Percentiles rank a stretch among this genome's conserved stretches.
These are phyloP conservation scores for Lochmaea capreae DNA, from an alignment of 2,888 invertebrate species.

Conservation along the genomic window DNA sequence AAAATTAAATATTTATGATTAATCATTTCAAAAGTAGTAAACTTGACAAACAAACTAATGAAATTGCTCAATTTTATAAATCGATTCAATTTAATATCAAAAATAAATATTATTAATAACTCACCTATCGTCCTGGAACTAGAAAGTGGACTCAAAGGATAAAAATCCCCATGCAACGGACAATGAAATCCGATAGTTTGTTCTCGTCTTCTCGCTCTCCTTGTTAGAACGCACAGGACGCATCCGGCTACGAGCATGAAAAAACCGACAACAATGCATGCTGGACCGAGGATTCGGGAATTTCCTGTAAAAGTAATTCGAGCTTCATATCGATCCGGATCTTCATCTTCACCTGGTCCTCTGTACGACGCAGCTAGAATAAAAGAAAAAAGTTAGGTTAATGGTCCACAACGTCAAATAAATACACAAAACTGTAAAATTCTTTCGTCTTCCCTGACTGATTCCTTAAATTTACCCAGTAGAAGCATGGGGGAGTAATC, in stretches of 20 bases:
- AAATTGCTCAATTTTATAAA: too few species aligned
- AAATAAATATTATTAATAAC: slow-evolving; percentile 27
- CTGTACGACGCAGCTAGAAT: slow-evolving; percentile 78
- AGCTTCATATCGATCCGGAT: slow-evolving; percentile 77
- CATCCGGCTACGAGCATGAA: slow-evolving; percentile 77
- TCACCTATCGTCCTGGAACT: slow-evolving; percentile 63
- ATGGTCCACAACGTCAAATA: too few species aligned
- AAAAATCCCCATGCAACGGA: slow-evolving; percentile 82
- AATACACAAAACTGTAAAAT: too few species aligned
- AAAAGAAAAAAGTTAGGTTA: slow-evolving; percentile 2
- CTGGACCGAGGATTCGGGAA: slow-evolving; percentile 78
- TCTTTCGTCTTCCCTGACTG: too few species aligned
- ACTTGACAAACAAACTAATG: too few species aligned
- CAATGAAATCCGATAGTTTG: slow-evolving; percentile 81
- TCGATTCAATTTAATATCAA: too few species aligned
- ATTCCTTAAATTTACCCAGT: too few species aligned
- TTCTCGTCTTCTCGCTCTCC: slow-evolving; percentile 75
- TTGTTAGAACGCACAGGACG: slow-evolving; percentile 75
- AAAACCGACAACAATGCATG: slow-evolving; percentile 80
- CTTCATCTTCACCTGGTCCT: slow-evolving; percentile 78
- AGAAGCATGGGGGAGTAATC: too few species aligned
- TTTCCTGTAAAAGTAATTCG: slow-evolving; percentile 80
- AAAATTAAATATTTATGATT: too few species aligned
- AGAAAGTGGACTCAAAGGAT: slow-evolving; percentile 77
- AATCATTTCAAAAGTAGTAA: too few species aligned